Evolutionary conservation across 1,140 invertebrate species (phyloP), one percentile per base, ranked within the genome.

Genomic region (Ostrea denselamellosa): DNA sequence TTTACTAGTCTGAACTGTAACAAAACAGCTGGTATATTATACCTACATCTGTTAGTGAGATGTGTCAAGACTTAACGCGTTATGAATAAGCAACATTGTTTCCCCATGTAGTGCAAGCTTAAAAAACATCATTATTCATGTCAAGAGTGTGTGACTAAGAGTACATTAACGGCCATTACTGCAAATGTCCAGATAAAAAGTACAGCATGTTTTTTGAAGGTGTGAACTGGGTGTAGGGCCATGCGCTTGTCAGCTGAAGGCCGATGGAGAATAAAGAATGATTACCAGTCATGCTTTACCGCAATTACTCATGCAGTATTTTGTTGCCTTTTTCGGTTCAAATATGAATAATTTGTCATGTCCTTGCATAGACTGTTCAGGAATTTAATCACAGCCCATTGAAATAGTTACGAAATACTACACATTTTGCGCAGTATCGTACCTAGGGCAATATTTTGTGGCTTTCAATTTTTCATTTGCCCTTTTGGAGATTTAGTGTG

Each of bases 41-140:
- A 62, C n/a, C 17, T 19, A n/a, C 56, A 62, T 62, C 56, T 62
- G 56, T 62, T 62, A 19, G 56, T 62, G 17, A 62, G 56, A 62
- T 62, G 56, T 62, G 56, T 62, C 17, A 62, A 62, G 14, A 62
- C 14, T 19, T n/a, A 7, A 19, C n/a, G 56, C n/a, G 7, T 62
- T n/a, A 62, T 62, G 56, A 62, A 62, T 62, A 62, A 62, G 17
- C 17, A 62, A 62, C 56, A 62, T 62, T 62, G 56, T 62, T 62
- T 7, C 56, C 56, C 56, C 0, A 3, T 62, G 56, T 62, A 62
- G 56, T 2, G 34, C 34, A 44, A 44, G 34, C 34, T 44, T 44
- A 44, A 62, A 62, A 62, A 62, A 62, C 68, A 77, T 12, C 68
- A 77, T 34, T 77, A 77, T 77, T 77, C 68, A 77, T 28, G 56